Base-by-base conservation (phyloP, 2,888 invertebrate genomes). In the Andrena marginata region DNA sequence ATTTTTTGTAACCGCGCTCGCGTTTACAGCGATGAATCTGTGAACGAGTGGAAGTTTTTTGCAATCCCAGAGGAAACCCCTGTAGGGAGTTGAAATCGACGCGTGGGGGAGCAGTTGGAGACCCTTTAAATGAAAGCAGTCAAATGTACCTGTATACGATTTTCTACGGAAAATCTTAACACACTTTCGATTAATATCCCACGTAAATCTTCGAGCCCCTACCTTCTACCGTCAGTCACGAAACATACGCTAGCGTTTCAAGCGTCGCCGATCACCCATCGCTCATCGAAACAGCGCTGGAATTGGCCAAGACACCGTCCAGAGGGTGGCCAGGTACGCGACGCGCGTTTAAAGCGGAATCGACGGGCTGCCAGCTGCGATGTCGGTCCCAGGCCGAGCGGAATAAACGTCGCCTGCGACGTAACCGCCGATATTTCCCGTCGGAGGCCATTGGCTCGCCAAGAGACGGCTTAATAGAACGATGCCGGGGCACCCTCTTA, bases 351-450 rank as follows among this genome's bases (percentile, higher is more conserved):
- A 88, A 89, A 88, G 80, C 81, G 83, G 84, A 87, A 90, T 87
- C 85, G 91, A 91, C 88, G 83, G 71, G 82, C 87, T 89, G 91
- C 88, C 88, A 88, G 85, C 86, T 77, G 85, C 90, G 85, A 87
- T 86, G 89, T 84, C 84, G 75, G 79, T 80, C 73, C 65, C 74
- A 84, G 78, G 65, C 83, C 79, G 69, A 65, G 78, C 78, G 76
- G 84, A 85, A 89, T 89, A 89, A 88, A 84, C 82, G 81, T 67
- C 84, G 80, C 51, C 13, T 54, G 70, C 80, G 81, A 86, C 85
- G 72, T 85, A 84, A 87, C 86, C 87, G 70, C 85, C 86, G 86
- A 91, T 91, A 90, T 90, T 90, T 89, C 85, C 88, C 82, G 85
- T 89, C 87, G 77, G 72, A 73, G 84, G 86, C 87, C 86, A 91